These are phyloP conservation scores for Plestiodon gilberti DNA, from an alignment of 2,113 vertebrate genomes.

Conservation along the genomic window DNA sequence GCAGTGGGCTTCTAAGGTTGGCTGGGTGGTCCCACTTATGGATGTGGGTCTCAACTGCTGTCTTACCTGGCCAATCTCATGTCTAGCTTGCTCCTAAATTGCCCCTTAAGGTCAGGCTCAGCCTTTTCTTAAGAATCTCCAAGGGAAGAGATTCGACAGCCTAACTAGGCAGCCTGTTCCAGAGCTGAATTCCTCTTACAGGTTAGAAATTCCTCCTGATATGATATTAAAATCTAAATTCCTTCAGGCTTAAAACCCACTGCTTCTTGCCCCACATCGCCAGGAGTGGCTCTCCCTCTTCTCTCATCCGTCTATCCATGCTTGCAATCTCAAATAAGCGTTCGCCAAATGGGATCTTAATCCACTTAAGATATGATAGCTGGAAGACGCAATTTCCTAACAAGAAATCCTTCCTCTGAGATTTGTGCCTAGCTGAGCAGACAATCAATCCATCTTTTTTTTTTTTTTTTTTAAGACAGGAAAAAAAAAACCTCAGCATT, in stretches of 20 bases:
- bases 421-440: constrained; percentile 20
- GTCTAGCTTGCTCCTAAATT: no score
- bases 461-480: background rate
- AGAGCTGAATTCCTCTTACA: background rate
- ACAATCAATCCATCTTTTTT: constrained; percentile 44
- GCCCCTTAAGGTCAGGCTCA: background rate
- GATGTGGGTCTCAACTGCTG: no score
- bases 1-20: no score
- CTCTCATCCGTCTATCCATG: constrained; percentile 1
- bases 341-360: constrained; percentile 45
- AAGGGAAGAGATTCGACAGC: background rate
- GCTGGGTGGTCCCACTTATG: no score
- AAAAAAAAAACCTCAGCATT: constrained; percentile 15
- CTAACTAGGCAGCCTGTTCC: background rate
- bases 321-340: constrained; percentile 46
- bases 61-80: no score
- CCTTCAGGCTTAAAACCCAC: background rate
- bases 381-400: constrained; percentile 24
- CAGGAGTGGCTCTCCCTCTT: background rate
- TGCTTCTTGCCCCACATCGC: background rate
- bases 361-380: constrained; percentile 43
- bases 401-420: constrained; percentile 49
- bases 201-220: background rate
- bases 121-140: background rate
- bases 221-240: background rate